phyloP scores from a whole-genome alignment of 2,113 vertebrate genomes.

The Solea senegalensis region DNA sequence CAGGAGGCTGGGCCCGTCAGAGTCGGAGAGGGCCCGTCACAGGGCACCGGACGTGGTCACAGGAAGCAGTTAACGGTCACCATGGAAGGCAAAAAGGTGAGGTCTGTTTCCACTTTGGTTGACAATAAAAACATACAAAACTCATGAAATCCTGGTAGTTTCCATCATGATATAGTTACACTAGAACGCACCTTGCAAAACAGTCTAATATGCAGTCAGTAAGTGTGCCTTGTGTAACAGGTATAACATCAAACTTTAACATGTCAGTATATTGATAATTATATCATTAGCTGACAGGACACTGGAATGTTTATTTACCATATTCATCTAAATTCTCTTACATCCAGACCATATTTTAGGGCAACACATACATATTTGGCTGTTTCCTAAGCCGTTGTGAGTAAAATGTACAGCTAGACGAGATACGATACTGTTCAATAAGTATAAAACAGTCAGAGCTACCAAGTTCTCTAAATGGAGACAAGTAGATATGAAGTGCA shows the following conservation, averaged over 20 bases:
- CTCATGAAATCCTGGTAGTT: background rate
- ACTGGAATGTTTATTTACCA: no score
- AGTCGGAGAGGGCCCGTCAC: constrained; percentile 71
- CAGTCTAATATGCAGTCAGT: no score
- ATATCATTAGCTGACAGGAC: no score
- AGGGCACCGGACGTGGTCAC: constrained; percentile 84
- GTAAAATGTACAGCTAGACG: no score
- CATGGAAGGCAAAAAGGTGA: constrained; percentile 93
- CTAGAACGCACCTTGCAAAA: no score
- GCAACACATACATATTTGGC: background rate
- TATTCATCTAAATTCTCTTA: background rate
- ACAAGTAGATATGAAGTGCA: background rate
- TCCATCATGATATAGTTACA: no score
- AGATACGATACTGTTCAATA: no score
- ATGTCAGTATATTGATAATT: no score
- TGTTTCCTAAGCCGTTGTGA: no score
- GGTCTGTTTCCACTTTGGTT: constrained; percentile 12
- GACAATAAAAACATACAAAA: background rate
- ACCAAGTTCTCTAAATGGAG: background rate
- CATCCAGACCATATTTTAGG: background rate
- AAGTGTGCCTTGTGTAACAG: no score
- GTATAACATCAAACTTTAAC: no score
- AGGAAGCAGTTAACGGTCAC: constrained; percentile 91
- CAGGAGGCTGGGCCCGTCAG: constrained; percentile 62
- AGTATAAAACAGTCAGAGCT: background rate